phyloP scores from a whole-genome alignment of 2,113 vertebrate species.

The Amazona vittata region DNA sequence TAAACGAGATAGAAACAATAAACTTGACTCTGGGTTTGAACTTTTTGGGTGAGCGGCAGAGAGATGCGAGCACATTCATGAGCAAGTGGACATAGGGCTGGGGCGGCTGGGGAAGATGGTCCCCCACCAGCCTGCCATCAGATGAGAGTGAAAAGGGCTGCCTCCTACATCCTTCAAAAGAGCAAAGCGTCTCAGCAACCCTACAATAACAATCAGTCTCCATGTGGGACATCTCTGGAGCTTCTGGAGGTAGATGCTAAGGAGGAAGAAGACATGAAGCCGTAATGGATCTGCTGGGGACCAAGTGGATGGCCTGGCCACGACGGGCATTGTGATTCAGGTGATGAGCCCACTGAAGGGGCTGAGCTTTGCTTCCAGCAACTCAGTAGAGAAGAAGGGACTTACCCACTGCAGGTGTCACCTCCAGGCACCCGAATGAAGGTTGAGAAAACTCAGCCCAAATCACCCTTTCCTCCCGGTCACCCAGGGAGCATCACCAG shows the following conservation, averaged over 20 bases:
- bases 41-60: constrained; percentile 42
- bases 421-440: not conserved
- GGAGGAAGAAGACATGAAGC: not conserved
- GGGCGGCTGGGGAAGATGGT: not conserved
- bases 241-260: not conserved
- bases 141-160: not conserved
- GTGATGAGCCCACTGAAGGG: not conserved
- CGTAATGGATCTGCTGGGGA: not conserved
- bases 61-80: not conserved
- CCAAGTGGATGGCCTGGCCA: rapidly evolving
- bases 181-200: not conserved
- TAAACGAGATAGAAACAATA: constrained; percentile 81
- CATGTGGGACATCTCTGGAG: not conserved
- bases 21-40: constrained; percentile 76
- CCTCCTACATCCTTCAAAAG: rapidly evolving
- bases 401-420: not conserved
- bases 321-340: rapidly evolving
- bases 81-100: rapidly evolving
- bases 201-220: not conserved
- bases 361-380: not conserved
- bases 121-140: not conserved
- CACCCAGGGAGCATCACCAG: not conserved
- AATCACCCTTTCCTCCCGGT: not conserved
- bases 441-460: not conserved
- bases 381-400: not conserved